Evolutionary conservation across 2,797 vertebrate genomes (phyloP).

Genomic region (Urocyon cinereoargenteus): DNA sequence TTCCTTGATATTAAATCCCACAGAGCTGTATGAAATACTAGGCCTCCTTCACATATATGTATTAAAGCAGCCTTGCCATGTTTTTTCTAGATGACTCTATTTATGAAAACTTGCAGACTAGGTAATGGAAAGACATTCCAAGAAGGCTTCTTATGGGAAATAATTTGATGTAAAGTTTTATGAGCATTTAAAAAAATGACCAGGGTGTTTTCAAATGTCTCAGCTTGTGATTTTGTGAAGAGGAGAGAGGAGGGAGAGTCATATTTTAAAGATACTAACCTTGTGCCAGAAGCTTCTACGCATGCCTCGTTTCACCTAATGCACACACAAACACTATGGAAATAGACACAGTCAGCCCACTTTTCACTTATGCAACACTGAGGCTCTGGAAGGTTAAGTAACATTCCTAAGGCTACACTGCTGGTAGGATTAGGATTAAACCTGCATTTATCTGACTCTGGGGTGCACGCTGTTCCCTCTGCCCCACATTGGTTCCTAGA

Average conservation of each 20-base stretch:
- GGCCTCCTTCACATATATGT: background rate
- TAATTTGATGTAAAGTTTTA: slow-evolving; percentile 61
- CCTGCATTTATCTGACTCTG: background rate
- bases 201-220: slow-evolving; percentile 6
- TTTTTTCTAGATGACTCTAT: background rate
- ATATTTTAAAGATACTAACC: background rate
- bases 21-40: slow-evolving; percentile 44
- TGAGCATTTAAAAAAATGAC: slow-evolving; percentile 27
- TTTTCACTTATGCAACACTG: background rate
- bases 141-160: slow-evolving; percentile 34
- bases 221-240: slow-evolving; percentile 25
- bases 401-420: background rate
- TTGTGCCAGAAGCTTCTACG: background rate
- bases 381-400: background rate
- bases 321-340: background rate
- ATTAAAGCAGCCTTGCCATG: background rate
- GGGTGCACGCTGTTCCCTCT: background rate
- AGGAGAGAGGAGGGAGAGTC: background rate
- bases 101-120: slow-evolving; percentile 41
- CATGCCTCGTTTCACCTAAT: fast-evolving
- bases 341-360: no score
- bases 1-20: slow-evolving; percentile 74
- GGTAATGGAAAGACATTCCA: slow-evolving; percentile 6
- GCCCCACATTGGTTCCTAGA: background rate
- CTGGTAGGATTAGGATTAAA: background rate